Evolutionary conservation across 1,140 invertebrate genomes (phyloP).

Genomic region (Diachasmimorpha longicaudata): DNA sequence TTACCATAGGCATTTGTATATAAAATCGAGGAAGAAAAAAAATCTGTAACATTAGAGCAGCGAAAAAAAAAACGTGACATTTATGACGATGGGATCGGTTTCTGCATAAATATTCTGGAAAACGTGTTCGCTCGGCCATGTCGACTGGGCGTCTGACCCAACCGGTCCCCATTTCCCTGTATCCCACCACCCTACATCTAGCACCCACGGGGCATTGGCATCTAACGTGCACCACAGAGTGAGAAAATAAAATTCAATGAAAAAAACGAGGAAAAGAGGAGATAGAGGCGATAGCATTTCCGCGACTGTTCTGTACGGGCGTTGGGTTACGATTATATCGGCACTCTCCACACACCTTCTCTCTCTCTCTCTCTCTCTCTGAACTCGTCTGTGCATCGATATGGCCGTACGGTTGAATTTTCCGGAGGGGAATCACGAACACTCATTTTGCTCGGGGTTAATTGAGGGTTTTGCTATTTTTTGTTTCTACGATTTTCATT

Average conservation of each 20-base stretch:
- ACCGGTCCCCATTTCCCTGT: constrained; percentile 7
- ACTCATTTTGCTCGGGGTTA: constrained; percentile 11
- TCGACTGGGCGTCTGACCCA: constrained; percentile 20
- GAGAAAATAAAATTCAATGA: not conserved
- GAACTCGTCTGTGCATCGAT: not conserved
- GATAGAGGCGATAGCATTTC: constrained; percentile 16
- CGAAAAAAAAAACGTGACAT: not conserved
- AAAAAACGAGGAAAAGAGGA: not conserved
- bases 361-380: too few species aligned
- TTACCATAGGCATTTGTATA: not conserved
- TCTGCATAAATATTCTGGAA: constrained; percentile 1
- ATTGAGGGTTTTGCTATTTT: not conserved
- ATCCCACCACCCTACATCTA: not conserved
- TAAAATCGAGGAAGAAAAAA: too few species aligned
- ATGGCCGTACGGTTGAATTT: not conserved
- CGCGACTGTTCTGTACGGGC: not conserved
- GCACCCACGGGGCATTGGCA: constrained; percentile 8
- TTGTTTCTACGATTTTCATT: not conserved
- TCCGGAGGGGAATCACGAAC: constrained; percentile 4
- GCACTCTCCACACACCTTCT: not conserved
- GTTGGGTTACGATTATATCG: constrained; percentile 12
- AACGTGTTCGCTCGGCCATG: constrained; percentile 4
- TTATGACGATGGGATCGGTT: constrained; percentile 7
- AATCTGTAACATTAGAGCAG: too few species aligned
- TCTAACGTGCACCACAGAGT: not conserved